These are phyloP conservation scores for Cricetomys ansorgei DNA, from an alignment of 2,113 vertebrate genomes.

Conservation along the genomic window DNA sequence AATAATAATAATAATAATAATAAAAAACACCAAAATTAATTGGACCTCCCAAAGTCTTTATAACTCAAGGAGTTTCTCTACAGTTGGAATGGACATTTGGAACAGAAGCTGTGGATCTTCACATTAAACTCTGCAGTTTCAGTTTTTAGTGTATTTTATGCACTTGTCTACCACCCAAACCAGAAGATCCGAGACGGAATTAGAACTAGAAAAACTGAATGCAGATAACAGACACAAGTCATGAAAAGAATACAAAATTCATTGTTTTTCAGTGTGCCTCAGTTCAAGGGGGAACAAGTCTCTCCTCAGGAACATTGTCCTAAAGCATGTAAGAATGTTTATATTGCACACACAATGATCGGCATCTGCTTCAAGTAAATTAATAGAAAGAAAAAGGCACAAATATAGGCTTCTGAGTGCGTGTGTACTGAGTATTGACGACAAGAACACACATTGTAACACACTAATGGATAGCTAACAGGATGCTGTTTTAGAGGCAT, in stretches of 20 bases:
- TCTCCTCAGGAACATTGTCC: slow-evolving; percentile 28
- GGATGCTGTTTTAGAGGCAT: slow-evolving; percentile 24
- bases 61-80: not conserved
- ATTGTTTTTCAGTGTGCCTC: not conserved
- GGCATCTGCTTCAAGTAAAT: slow-evolving; percentile 19
- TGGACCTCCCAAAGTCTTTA: not conserved
- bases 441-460: not conserved
- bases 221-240: not conserved
- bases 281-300: not conserved
- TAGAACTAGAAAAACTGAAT: not conserved
- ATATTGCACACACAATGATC: not conserved
- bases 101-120: not conserved
- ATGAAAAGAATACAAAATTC: not conserved
- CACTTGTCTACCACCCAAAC: not conserved
- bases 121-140: not conserved
- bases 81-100: not conserved
- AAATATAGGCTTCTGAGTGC: not conserved
- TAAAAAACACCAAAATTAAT: not conserved
- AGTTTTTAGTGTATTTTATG: not conserved
- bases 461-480: not conserved
- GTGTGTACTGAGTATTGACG: too few relatives aligned
- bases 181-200: not conserved
- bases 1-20: not conserved
- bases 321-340: slow-evolving; percentile 26
- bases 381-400: not conserved